These are phyloP conservation scores for Laodelphax striatellus DNA, from an alignment of 1,140 invertebrate species.

Conservation along the genomic window DNA sequence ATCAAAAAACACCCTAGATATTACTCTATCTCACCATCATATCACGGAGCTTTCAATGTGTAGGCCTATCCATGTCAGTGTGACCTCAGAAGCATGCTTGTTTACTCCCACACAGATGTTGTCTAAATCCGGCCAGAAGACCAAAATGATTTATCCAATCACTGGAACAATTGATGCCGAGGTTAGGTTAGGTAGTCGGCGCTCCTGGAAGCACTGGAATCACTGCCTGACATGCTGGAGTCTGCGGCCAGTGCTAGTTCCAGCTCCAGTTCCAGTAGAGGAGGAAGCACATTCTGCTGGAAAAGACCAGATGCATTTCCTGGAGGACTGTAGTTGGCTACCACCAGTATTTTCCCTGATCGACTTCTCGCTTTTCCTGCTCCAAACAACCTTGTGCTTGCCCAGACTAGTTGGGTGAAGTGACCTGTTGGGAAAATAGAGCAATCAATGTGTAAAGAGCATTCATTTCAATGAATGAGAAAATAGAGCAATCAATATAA, in stretches of 20 bases:
- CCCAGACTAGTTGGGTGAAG: conserved; percentile 87
- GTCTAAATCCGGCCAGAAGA: no score
- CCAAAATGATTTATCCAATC: no score
- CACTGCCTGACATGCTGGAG: conserved; percentile 16
- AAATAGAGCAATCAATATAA: no score
- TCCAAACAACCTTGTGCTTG: conserved; percentile 60
- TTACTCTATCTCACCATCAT: no score
- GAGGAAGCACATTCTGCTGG: conserved; percentile 61
- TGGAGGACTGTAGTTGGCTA: conserved; percentile 66
- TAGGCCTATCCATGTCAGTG: no score
- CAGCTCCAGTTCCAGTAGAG: conserved; percentile 42
- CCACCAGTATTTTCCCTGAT: conserved; percentile 63
- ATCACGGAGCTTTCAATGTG: no score
- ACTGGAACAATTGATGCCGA: no score
- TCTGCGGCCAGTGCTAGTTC: conserved; percentile 3
- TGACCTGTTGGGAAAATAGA: conserved; percentile 46
- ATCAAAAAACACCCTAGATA: no score
- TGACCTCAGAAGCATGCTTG: no score
- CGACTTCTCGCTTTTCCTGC: conserved; percentile 66
- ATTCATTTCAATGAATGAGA: no score
- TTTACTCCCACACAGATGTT: no score
- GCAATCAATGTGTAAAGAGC: no score
- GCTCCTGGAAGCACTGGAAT: conserved; percentile 15
- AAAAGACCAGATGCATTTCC: conserved; percentile 68
- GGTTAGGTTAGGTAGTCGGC: neutral